A percentile compares a stretch with the other conserved stretches of the same genome.
These are phyloP conservation scores for Ommatoiulus sabulosus DNA, from an alignment of 2,888 invertebrate genomes.

Conservation along the genomic window DNA sequence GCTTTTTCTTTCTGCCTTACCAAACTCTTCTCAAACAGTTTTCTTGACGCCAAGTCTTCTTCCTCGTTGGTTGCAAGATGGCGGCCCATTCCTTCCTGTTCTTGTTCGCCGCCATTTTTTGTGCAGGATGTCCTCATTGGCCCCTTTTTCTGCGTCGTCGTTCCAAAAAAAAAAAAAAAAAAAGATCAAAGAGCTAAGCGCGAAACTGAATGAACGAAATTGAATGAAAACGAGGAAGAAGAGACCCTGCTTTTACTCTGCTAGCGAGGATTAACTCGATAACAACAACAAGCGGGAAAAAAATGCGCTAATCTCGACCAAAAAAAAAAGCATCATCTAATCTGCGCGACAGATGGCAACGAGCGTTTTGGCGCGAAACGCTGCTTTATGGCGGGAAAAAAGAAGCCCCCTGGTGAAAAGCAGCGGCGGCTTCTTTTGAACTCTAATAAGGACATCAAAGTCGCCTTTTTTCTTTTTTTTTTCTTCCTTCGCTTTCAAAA, in stretches of 20 bases:
- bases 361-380: neutral
- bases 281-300: neutral
- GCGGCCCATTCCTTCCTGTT: neutral
- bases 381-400: neutral
- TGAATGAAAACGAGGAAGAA: neutral
- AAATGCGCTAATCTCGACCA: neutral
- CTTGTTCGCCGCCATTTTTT: neutral
- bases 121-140: neutral
- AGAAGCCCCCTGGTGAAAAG: neutral
- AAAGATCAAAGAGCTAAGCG: neutral
- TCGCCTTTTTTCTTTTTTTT: neutral
- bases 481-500: too few relatives aligned
- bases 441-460: conserved; percentile 4
- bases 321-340: neutral
- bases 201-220: neutral
- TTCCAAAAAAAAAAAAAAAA: neutral
- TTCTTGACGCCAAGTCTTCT: too few relatives aligned
- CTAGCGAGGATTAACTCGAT: neutral
- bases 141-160: neutral
- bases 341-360: neutral
- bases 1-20: too few relatives aligned
- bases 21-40: too few relatives aligned
- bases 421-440: neutral
- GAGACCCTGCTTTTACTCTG: neutral
- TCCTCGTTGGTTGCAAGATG: neutral